Conservation (phyloP, 2,797 vertebrate genomes). For the Muraenolepis orangiensis region DNA sequence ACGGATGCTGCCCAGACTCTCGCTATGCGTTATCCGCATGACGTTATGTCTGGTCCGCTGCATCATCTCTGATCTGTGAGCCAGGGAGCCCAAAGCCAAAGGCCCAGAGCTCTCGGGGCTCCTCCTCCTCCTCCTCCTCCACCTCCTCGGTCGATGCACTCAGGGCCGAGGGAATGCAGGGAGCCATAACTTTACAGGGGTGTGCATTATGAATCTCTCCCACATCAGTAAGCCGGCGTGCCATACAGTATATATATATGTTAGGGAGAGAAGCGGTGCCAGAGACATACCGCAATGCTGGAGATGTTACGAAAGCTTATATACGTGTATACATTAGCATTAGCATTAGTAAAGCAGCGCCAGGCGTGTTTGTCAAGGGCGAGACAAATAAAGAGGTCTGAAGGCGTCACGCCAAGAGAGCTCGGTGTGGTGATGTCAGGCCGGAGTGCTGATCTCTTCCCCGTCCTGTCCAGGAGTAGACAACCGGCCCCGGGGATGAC, state of each 20-base stretch:
- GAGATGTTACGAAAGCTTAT: not conserved
- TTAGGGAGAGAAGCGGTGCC: conserved; percentile 25
- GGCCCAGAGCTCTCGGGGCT: not conserved
- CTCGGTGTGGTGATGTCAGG: conserved; percentile 50
- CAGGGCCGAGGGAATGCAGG: not conserved
- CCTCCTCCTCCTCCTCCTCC: not conserved
- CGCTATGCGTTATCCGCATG: not conserved
- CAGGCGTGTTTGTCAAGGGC: conserved; percentile 29
- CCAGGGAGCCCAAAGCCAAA: conserved; percentile 3
- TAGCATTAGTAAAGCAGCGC: not conserved
- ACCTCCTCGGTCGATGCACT: not conserved
- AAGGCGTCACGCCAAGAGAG: conserved; percentile 41
- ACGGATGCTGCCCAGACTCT: not conserved
- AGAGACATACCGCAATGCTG: not conserved
- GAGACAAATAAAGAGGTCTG: conserved; percentile 26
- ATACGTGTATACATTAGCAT: not conserved
- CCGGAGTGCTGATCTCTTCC: conserved; percentile 52
- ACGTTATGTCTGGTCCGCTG: conserved; percentile 3
- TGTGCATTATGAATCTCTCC: conserved; percentile 15
- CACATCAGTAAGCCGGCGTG: conserved; percentile 15
- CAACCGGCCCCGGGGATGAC: conserved; percentile 55
- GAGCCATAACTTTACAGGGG: not conserved
- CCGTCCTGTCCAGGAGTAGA: conserved; percentile 61
- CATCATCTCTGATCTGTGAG: conserved; percentile 3
- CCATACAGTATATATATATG: conserved; percentile 14